Percentiles rank a stretch among this genome's conserved stretches.
Evolutionary conservation across 2,113 vertebrate species (phyloP).

Genomic region (Donacobius atricapilla): DNA sequence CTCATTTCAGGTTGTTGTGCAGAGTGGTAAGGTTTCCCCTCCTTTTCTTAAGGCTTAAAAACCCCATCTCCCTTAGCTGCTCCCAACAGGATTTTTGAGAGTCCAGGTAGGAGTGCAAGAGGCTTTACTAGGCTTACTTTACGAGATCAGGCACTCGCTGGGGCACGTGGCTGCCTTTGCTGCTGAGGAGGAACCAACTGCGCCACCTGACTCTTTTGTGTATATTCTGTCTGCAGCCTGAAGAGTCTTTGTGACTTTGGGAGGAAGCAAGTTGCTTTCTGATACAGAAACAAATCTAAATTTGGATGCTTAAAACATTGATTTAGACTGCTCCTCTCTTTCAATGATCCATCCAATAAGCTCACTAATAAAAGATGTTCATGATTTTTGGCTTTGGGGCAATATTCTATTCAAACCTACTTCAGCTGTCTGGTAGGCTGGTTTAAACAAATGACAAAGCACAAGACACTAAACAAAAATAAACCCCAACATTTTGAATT

Average conservation of each 20-base stretch:
- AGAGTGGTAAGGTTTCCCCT: neutral
- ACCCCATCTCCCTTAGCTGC: neutral
- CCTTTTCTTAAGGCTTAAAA: neutral
- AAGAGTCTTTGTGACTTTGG: neutral
- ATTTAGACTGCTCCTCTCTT: neutral
- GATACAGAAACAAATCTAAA: neutral
- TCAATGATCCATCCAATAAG: neutral
- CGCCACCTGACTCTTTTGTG: neutral
- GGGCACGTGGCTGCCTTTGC: rapidly evolving
- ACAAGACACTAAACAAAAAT: neutral
- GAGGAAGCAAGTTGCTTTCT: neutral
- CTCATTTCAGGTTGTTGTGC: neutral
- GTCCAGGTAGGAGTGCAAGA: neutral
- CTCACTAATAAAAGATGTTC: neutral
- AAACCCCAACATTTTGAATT: neutral
- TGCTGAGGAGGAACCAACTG: neutral
- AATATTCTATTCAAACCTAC: neutral
- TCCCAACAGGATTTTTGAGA: neutral
- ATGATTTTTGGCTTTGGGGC: neutral
- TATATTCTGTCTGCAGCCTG: neutral
- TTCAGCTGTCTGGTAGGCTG: neutral
- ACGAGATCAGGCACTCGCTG: neutral
- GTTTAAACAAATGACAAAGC: neutral
- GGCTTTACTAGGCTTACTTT: neutral
- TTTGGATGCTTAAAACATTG: neutral